Evolutionary conservation across 2,888 invertebrate genomes (phyloP).

Genomic region (Caenorhabditis sinica): DNA sequence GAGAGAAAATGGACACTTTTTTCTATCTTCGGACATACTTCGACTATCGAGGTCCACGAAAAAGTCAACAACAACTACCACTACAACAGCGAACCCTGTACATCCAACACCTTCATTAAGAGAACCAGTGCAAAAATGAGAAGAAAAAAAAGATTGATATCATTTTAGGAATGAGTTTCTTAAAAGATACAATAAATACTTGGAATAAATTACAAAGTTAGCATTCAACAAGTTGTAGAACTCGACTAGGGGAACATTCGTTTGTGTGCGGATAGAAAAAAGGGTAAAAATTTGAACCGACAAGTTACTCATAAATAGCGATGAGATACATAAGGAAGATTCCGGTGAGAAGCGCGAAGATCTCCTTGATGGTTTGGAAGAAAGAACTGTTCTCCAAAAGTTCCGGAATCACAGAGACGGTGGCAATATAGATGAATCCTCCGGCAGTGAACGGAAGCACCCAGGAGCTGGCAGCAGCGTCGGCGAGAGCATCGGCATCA

Average conservation of each 20-base stretch:
- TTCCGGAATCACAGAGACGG: slow-evolving; percentile 98
- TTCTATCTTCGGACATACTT: slow-evolving; percentile 21
- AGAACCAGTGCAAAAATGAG: slow-evolving; percentile 44
- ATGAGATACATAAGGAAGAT: slow-evolving; percentile 83
- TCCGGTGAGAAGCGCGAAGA: slow-evolving; percentile 79
- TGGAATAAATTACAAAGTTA: slow-evolving; percentile 30
- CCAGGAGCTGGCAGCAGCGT: slow-evolving; percentile 88
- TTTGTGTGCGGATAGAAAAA: neutral
- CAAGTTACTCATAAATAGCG: slow-evolving; percentile 79
- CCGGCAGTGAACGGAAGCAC: slow-evolving; percentile 91
- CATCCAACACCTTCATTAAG: slow-evolving; percentile 52
- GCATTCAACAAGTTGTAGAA: neutral
- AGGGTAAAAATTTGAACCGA: slow-evolving; percentile 1
- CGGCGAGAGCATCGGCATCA: slow-evolving; percentile 81
- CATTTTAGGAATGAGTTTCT: slow-evolving; percentile 8
- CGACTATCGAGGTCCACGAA: slow-evolving; percentile 8
- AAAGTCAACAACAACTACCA: neutral
- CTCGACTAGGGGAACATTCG: neutral
- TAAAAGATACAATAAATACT: slow-evolving; percentile 12
- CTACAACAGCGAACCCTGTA: neutral
- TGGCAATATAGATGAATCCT: slow-evolving; percentile 99
- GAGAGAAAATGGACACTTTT: slow-evolving; percentile 62
- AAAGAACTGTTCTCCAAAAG: slow-evolving; percentile 89
- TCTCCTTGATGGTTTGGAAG: slow-evolving; percentile 80
- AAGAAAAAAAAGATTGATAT: slow-evolving; percentile 6